Evolutionary conservation across 2,113 vertebrate species (phyloP).

Genomic region (Poecilia latipinna): DNA sequence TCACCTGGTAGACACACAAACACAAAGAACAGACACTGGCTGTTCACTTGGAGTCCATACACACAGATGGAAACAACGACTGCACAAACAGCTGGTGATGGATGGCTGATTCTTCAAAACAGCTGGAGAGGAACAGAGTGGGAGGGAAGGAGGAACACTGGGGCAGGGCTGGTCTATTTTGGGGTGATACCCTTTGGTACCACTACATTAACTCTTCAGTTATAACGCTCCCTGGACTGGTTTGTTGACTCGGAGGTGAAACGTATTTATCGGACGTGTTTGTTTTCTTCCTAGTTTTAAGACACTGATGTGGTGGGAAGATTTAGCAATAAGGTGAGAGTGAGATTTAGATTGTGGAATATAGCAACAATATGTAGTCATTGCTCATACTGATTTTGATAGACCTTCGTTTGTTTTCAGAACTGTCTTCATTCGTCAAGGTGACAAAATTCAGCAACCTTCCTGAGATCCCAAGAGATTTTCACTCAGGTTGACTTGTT

Average conservation of each 20-base stretch:
- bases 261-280: neutral
- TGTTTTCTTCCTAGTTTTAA: neutral
- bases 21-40: conserved; percentile 45
- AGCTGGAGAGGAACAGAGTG: conserved; percentile 42
- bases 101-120: conserved; percentile 48
- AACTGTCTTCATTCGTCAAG: too few species aligned
- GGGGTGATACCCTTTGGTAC: conserved; percentile 29
- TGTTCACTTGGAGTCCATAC: conserved; percentile 53
- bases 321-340: neutral
- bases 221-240: conserved; percentile 12
- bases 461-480: too few species aligned
- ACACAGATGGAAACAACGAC: conserved; percentile 3
- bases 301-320: neutral
- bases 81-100: conserved; percentile 42
- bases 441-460: too few species aligned
- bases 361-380: too few species aligned
- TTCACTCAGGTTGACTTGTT: too few species aligned
- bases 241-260: conserved; percentile 36
- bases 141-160: conserved; percentile 34
- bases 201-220: conserved; percentile 50
- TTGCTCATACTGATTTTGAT: too few species aligned
- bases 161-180: conserved; percentile 45
- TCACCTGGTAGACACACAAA: conserved; percentile 54
- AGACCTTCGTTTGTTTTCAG: too few species aligned
- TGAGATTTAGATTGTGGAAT: neutral